These are phyloP conservation scores for Opisthocomus hoazin DNA, from an alignment of 2,113 vertebrate species.

Conservation along the genomic window DNA sequence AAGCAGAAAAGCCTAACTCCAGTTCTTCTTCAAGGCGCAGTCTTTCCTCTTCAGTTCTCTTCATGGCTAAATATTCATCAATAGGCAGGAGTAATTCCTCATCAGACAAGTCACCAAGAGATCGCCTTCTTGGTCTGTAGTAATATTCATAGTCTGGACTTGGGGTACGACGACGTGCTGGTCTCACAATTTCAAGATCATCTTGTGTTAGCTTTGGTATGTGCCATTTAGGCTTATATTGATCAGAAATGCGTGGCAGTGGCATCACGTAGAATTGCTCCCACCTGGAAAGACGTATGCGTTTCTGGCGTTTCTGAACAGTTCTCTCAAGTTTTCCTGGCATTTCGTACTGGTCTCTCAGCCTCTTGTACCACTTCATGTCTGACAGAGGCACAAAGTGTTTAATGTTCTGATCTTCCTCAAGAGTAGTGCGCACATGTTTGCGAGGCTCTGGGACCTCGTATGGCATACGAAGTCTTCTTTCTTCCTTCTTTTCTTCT, in stretches of 20 bases:
- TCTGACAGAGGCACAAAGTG: slow-evolving; percentile 93
- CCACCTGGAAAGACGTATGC: slow-evolving; percentile 96
- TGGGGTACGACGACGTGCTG: slow-evolving; percentile 83
- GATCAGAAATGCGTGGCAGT: slow-evolving; percentile 91
- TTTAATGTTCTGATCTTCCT: slow-evolving; percentile 92
- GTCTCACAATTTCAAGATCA: slow-evolving; percentile 93
- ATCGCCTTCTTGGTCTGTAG: slow-evolving; percentile 86
- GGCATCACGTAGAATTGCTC: slow-evolving; percentile 97
- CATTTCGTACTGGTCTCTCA: slow-evolving; percentile 97
- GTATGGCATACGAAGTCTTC: slow-evolving; percentile 91
- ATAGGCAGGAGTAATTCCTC: slow-evolving; percentile 94
- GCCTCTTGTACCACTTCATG: slow-evolving; percentile 98
- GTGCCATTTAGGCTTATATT: slow-evolving; percentile 92
- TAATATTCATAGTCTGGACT: slow-evolving; percentile 88
- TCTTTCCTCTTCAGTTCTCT: slow-evolving; percentile 92
- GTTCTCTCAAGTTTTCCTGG: slow-evolving; percentile 91
- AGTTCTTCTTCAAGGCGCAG: slow-evolving; percentile 92
- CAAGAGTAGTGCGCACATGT: slow-evolving; percentile 70
- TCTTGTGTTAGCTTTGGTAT: slow-evolving; percentile 89
- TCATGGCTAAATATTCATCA: slow-evolving; percentile 93
- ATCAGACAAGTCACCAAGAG: slow-evolving; percentile 91
- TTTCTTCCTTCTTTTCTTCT: slow-evolving; percentile 91
- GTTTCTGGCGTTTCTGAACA: slow-evolving; percentile 89
- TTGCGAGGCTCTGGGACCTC: slow-evolving; percentile 85
- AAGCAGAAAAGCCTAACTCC: slow-evolving; percentile 90